Conservation (phyloP, 2,797 vertebrate species). For the Adrianichthys oophorus region DNA sequence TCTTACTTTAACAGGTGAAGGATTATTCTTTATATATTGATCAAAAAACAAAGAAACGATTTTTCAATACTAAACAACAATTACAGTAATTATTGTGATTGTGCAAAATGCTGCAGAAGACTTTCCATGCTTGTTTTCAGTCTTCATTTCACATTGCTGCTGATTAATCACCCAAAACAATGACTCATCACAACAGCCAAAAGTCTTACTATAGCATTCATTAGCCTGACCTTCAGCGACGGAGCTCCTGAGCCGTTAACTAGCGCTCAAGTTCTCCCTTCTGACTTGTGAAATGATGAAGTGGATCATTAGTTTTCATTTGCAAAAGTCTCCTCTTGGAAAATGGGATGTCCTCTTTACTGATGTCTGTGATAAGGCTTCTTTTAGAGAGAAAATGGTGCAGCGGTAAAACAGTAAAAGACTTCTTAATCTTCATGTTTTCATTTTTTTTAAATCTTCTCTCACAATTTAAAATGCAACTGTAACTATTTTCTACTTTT, state of each 20-base stretch:
- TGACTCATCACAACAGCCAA: conserved; percentile 5
- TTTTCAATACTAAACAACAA: conserved; percentile 1
- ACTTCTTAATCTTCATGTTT: too few relatives aligned
- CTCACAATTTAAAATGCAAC: too few relatives aligned
- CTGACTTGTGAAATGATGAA: neutral
- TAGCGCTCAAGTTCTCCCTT: neutral
- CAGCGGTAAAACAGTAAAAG: too few relatives aligned
- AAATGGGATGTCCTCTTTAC: neutral
- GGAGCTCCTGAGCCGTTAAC: neutral
- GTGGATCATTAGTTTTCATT: neutral
- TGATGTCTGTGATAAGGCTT: too few relatives aligned
- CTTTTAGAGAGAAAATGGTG: too few relatives aligned
- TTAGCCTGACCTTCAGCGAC: neutral
- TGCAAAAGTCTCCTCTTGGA: neutral
- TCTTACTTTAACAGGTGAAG: too few relatives aligned
- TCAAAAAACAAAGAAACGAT: neutral
- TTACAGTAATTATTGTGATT: conserved; percentile 7
- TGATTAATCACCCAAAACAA: conserved; percentile 5
- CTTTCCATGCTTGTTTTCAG: neutral
- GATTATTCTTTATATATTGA: too few relatives aligned
- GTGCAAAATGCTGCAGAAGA: conserved; percentile 1
- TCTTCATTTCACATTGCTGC: neutral
- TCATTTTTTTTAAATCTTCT: too few relatives aligned
- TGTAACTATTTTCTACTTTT: too few relatives aligned
- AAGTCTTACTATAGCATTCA: neutral